Conservation (phyloP, 2,113 vertebrate genomes). For the Theristicus caerulescens region DNA sequence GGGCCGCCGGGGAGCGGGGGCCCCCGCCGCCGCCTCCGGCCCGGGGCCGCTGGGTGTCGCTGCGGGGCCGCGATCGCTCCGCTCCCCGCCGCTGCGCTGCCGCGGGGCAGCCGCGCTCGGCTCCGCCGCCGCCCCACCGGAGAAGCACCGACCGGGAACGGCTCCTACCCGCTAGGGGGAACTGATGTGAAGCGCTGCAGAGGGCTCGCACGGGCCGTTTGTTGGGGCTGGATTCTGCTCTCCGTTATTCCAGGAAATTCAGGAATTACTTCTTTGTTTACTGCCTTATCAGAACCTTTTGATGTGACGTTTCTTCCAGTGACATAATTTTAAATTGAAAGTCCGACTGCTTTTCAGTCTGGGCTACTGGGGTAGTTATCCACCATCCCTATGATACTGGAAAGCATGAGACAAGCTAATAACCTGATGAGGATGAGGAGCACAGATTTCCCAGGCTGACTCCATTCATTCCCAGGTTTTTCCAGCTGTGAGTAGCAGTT, state of each 20-base stretch:
- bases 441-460: neutral
- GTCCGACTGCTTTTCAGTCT: neutral
- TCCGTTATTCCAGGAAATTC: neutral
- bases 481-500: neutral
- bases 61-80: neutral
- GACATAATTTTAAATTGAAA: neutral
- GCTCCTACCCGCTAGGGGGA: neutral
- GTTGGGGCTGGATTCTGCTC: neutral
- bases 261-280: neutral
- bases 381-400: rapidly evolving
- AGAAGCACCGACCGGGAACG: rapidly evolving
- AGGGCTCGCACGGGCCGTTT: rapidly evolving
- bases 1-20: too few relatives aligned
- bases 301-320: neutral
- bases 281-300: neutral
- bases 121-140: rapidly evolving
- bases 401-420: neutral
- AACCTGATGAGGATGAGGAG: neutral
- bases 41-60: neutral
- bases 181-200: rapidly evolving
- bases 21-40: too few relatives aligned
- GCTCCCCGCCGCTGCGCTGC: neutral
- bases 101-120: rapidly evolving
- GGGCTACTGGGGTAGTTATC: neutral
- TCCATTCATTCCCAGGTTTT: neutral